Percentiles rank a stretch among this genome's conserved stretches.
Conservation (phyloP, 2,113 vertebrate genomes). For the Eira barbara region DNA sequence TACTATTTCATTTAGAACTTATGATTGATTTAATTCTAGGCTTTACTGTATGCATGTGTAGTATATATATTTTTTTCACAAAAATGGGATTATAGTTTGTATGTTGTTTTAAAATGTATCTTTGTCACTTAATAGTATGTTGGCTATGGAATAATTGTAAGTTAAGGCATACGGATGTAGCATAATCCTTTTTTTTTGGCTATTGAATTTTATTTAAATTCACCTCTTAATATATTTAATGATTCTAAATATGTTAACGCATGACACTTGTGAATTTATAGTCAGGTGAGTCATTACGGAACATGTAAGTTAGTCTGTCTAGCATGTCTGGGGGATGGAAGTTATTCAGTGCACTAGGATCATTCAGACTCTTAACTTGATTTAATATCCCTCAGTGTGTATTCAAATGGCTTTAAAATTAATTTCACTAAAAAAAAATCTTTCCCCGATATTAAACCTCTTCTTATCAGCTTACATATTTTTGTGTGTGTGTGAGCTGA, state of each 20-base stretch:
- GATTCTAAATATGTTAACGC: not conserved
- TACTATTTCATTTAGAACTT: not conserved
- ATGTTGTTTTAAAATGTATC: not conserved
- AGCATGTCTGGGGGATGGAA: not conserved
- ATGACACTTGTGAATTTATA: not conserved
- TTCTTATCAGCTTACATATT: not conserved
- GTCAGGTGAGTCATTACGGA: not conserved
- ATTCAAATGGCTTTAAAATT: conserved; percentile 19
- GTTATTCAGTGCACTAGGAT: not conserved
- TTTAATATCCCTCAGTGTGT: not conserved
- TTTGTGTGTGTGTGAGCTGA: not conserved
- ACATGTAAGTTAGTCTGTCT: not conserved
- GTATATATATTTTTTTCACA: not conserved
- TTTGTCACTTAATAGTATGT: not conserved
- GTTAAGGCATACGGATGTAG: not conserved
- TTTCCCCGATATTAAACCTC: not conserved
- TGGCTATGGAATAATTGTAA: not conserved
- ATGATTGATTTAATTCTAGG: not conserved
- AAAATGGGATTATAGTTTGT: not conserved
- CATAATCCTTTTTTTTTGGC: not conserved
- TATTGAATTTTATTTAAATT: not conserved
- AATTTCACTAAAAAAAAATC: not conserved
- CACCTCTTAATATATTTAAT: not conserved
- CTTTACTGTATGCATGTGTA: not conserved
- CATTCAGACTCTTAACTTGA: not conserved